Conservation (phyloP, 2,113 vertebrate genomes). For the Larimichthys polyactis region DNA sequence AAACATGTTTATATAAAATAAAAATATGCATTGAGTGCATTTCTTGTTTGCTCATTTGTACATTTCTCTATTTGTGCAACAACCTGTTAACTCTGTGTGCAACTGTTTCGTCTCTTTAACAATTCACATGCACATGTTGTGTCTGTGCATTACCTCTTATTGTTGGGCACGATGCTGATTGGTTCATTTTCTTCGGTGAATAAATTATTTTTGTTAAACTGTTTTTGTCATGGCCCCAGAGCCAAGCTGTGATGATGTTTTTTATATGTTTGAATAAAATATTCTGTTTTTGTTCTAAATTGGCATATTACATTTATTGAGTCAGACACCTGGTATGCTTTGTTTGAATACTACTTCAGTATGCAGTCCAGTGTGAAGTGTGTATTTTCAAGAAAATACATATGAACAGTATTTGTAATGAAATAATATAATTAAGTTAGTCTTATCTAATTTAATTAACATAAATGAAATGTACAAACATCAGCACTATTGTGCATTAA, state of each 20-base stretch:
- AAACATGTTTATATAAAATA: background rate
- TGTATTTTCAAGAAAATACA: background rate
- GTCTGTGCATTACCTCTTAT: no score
- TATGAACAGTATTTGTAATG: background rate
- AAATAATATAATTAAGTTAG: background rate
- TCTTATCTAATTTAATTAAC: no score
- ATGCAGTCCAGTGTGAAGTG: background rate
- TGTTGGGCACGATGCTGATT: no score
- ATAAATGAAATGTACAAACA: background rate
- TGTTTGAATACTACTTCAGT: background rate
- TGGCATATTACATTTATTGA: background rate
- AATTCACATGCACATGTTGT: background rate
- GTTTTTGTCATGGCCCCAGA: no score
- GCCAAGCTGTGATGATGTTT: no score
- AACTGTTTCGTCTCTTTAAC: background rate
- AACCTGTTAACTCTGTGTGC: background rate
- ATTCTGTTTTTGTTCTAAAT: background rate
- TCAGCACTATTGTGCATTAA: background rate
- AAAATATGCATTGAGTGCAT: background rate
- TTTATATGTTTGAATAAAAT: constrained; percentile 35
- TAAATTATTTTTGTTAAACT: no score
- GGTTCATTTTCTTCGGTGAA: no score
- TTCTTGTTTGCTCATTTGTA: background rate
- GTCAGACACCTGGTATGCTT: background rate
- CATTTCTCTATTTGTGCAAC: constrained; percentile 11